A percentile compares a stretch with the other conserved stretches of the same genome.
phyloP scores from a whole-genome alignment of 2,888 invertebrate species.

The Zonitis immaculata region DNA sequence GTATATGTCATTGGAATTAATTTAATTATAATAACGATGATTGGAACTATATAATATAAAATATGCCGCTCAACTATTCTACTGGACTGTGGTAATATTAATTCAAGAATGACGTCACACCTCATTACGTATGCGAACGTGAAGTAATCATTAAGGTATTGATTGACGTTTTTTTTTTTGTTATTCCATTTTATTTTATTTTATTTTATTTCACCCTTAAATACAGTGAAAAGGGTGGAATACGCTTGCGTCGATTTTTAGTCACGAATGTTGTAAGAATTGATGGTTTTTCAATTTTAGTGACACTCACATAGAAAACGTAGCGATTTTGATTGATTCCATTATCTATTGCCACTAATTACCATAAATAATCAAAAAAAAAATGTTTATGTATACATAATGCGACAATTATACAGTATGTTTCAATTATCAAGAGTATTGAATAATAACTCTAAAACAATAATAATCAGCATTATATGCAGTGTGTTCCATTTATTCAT shows the following conservation, averaged over 20 bases:
- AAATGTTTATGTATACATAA: too few species aligned
- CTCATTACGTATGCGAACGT: slow-evolving; percentile 49
- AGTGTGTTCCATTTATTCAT: too few species aligned
- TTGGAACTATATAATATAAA: too few species aligned
- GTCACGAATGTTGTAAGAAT: slow-evolving; percentile 44
- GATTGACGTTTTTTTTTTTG: slow-evolving; percentile 49
- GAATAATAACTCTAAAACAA: too few species aligned
- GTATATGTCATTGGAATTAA: slow-evolving; percentile 19
- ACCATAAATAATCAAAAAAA: too few species aligned
- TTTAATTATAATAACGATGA: too few species aligned
- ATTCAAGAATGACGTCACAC: slow-evolving; percentile 46
- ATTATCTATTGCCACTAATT: slow-evolving; percentile 14
- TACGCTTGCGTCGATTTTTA: slow-evolving; percentile 38
- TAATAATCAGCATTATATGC: too few species aligned
- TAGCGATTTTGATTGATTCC: slow-evolving; percentile 32
- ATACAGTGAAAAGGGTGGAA: slow-evolving; percentile 29
- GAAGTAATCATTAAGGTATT: slow-evolving; percentile 49
- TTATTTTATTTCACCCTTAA: too few species aligned
- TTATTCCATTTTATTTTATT: too few species aligned
- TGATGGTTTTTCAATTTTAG: slow-evolving; percentile 47
- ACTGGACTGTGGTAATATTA: slow-evolving; percentile 29
- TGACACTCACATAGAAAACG: slow-evolving; percentile 42
- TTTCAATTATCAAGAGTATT: too few species aligned
- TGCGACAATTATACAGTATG: too few species aligned
- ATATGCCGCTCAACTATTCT: slow-evolving; percentile 14